These are phyloP conservation scores for Arion vulgaris DNA, from an alignment of 1,140 invertebrate species.

Conservation along the genomic window DNA sequence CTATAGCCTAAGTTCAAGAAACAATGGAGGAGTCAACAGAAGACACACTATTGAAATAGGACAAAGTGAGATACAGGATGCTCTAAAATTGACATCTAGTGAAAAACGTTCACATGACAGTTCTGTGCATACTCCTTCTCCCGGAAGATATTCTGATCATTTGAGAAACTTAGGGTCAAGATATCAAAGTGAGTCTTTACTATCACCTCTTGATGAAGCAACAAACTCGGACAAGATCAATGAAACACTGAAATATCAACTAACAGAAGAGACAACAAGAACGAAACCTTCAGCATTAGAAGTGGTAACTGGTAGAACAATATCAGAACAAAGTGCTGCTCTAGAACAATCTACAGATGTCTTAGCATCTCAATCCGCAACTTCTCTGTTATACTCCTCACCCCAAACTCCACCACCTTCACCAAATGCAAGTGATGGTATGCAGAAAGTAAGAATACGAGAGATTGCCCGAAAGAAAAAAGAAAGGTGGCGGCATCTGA, in stretches of 20 bases:
- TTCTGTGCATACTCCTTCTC: neutral
- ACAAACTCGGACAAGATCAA: too few species aligned
- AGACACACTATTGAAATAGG: conserved; percentile 19
- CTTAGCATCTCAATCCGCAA: neutral
- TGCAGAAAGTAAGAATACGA: conserved; percentile 4
- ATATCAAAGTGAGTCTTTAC: neutral
- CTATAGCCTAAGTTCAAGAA: neutral
- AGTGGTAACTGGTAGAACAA: neutral
- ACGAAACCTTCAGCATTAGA: neutral
- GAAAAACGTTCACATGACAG: neutral
- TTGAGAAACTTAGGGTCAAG: neutral
- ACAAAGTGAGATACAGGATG: neutral
- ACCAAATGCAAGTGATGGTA: neutral
- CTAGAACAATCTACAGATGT: neutral
- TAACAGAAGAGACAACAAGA: neutral
- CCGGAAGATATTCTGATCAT: neutral
- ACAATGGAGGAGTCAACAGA: conserved; percentile 9
- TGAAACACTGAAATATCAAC: too few species aligned
- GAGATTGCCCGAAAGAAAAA: conserved; percentile 47
- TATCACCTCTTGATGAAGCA: neutral
- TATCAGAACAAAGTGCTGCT: neutral
- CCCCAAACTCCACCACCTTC: neutral
- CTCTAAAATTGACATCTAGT: neutral
- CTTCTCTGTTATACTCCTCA: neutral
- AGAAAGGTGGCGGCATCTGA: conserved; percentile 45